A percentile compares a stretch with the other conserved stretches of the same genome.
Conservation (phyloP, 1,140 invertebrate genomes). For the Hyphantria cunea region DNA sequence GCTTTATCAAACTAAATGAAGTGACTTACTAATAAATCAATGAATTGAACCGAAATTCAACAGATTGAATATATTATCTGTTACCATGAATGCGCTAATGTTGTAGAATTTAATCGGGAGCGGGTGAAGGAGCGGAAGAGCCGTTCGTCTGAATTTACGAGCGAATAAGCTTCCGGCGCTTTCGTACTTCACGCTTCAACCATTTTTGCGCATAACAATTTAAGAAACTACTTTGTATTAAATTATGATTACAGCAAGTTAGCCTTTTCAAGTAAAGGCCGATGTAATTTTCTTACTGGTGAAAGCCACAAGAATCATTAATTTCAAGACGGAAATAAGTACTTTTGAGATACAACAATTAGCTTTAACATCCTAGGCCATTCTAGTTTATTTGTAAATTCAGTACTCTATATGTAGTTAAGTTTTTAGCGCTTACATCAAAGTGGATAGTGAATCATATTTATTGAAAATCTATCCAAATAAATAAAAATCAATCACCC, state of each 20-base stretch:
- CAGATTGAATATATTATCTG: slow-evolving; percentile 52
- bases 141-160: slow-evolving; percentile 51
- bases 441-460: too few species aligned
- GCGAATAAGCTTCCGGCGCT: slow-evolving; percentile 53
- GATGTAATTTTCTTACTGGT: too few species aligned
- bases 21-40: slow-evolving; percentile 34
- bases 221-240: slow-evolving; percentile 25
- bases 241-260: slow-evolving; percentile 11
- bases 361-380: too few species aligned
- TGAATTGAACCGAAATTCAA: slow-evolving; percentile 29
- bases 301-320: too few species aligned
- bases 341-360: too few species aligned
- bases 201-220: slow-evolving; percentile 39
- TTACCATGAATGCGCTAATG: slow-evolving; percentile 53
- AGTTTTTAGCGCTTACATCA: too few species aligned
- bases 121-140: slow-evolving; percentile 41
- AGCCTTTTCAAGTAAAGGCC: neutral
- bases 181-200: slow-evolving; percentile 37
- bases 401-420: too few species aligned
- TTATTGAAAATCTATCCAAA: too few species aligned
- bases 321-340: too few species aligned
- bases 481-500: too few species aligned
- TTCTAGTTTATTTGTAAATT: too few species aligned
- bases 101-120: slow-evolving; percentile 57
- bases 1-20: slow-evolving; percentile 11